Base-by-base conservation (phyloP, 2,113 vertebrate species). In the Ictalurus furcatus region DNA sequence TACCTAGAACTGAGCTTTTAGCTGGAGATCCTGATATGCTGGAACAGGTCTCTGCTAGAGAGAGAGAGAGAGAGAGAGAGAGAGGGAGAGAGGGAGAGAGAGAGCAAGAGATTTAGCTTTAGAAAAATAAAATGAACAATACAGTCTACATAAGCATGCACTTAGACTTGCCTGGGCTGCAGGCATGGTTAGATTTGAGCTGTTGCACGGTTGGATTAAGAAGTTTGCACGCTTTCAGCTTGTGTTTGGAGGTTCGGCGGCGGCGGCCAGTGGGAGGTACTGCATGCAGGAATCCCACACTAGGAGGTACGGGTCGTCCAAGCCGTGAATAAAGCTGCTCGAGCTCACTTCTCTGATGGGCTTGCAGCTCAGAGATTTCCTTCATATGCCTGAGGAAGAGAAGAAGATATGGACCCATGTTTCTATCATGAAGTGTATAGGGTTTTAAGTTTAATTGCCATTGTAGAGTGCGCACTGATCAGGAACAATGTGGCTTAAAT, bases 321-420 rank as follows among this genome's bases (percentile, higher is more conserved):
- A 99, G 93, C 0, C 96, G 95, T 54, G 92, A 93, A 90, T 98
- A 99, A 52, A 99, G 93, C 9, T 97, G 95, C 93, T 99, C 98
- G 7, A 99, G 97, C 93, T 99, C 98, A 21, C 96, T 97, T 86
- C 98, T 97, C 92, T 99, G 98, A 92, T 97, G 96, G 6, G 97
- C 97, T 93, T 99, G 98, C 48, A 99, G 96, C 93, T 99, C 98
- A 0, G 98, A 97, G 90, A 99, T 99, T 95, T 99, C 98, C 84
- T 96, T 98, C 95, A 99, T 96, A 93, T 99, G 98, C 92, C 98
- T 99, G 85, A 93, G 78, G 34, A 97, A 97, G 97, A 97, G 12
- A 58, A 56, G 81, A 61, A 98, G 9, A 83, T 34, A 40, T 19
- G 4, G 19, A 23, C 13, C 2, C 25, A 54, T 40, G 59, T 48